Conservation (phyloP, 1,140 invertebrate species). For the Dendrolimus kikuchii region DNA sequence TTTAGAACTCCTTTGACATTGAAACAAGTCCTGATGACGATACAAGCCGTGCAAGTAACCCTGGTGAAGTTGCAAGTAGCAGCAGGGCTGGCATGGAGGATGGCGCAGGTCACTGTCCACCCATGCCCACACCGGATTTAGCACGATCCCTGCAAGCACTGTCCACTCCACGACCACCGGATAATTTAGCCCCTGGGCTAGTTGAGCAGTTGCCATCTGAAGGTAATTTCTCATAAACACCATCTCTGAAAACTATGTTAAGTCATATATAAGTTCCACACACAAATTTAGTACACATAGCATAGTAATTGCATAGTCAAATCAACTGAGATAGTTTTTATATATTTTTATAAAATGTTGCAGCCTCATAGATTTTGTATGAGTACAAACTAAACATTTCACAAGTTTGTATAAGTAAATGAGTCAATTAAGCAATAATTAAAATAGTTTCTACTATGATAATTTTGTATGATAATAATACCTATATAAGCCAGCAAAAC, state of each 20-base stretch:
- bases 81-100: constrained; percentile 9
- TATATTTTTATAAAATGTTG: neutral
- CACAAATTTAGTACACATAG: too few species aligned
- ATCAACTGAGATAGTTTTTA: neutral
- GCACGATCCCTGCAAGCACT: constrained; percentile 44
- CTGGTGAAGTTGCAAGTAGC: constrained; percentile 18
- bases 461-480: too few species aligned
- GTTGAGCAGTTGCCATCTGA: constrained; percentile 60
- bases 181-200: constrained; percentile 52
- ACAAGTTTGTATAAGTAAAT: too few species aligned
- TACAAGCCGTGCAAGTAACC: constrained; percentile 47
- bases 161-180: constrained; percentile 50
- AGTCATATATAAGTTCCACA: too few species aligned
- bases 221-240: constrained; percentile 27
- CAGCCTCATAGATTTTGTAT: too few species aligned
- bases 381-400: too few species aligned
- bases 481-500: too few species aligned
- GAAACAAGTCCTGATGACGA: constrained; percentile 62
- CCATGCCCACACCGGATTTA: constrained; percentile 45
- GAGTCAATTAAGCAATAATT: too few species aligned
- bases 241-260: neutral
- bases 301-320: too few species aligned
- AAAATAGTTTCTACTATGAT: too few species aligned
- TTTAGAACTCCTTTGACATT: constrained; percentile 57
- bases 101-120: constrained; percentile 30